phyloP scores from a whole-genome alignment of 2,797 vertebrate species.

The Ispidina picta region DNA sequence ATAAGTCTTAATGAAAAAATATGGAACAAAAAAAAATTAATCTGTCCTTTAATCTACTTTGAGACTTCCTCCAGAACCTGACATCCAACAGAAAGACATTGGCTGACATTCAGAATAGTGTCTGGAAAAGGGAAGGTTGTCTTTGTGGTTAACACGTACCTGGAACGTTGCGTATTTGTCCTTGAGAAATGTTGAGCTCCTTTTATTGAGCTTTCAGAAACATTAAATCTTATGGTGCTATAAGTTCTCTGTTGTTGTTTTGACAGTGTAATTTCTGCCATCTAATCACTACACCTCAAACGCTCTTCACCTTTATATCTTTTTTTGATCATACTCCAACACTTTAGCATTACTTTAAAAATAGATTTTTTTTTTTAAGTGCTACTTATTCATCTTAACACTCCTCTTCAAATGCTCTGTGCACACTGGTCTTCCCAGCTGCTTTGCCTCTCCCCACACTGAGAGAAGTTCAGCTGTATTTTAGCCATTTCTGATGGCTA shows the following conservation, averaged over 20 bases:
- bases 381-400: background rate
- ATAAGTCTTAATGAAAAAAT: background rate
- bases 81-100: background rate
- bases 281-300: conserved; percentile 6
- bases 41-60: background rate
- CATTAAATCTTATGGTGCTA: conserved; percentile 31
- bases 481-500: background rate
- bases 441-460: background rate
- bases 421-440: fast-evolving
- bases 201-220: conserved; percentile 30
- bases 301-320: background rate
- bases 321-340: background rate
- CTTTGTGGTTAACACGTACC: background rate
- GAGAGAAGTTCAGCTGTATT: background rate
- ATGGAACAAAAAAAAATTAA: background rate
- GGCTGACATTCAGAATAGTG: background rate
- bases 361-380: background rate
- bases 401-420: background rate
- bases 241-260: background rate
- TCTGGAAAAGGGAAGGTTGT: background rate
- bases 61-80: background rate
- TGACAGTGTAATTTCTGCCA: background rate
- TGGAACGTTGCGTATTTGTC: background rate
- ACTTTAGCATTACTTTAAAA: background rate
- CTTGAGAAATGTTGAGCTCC: background rate